Base-by-base conservation (phyloP, 2,113 vertebrate species). In the Tupaia tana region DNA sequence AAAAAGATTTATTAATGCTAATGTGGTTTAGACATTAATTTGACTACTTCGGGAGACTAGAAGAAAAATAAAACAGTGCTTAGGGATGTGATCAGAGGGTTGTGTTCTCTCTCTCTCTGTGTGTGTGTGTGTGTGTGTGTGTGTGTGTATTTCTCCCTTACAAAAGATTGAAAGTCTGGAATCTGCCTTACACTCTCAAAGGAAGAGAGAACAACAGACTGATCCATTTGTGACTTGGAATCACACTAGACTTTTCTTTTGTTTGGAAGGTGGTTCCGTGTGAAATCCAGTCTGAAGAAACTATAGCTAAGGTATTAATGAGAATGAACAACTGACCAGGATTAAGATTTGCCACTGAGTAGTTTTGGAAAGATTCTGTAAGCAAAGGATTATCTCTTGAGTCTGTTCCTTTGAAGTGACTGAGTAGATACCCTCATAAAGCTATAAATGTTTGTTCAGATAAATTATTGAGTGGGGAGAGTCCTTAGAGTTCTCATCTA, bases 371-470 rank as follows among this genome's bases (percentile, higher is more conserved):
- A 25, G 19, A 67, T 74, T 82, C 15, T 31, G 1, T 79, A 83
- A 64, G 25, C 73, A 82, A 63, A 92, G 29, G 27, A 54, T 24
- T 77, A 27, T 66, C 73, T 80, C 71, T 81, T 93, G 29, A 73
- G 58, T 94, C 43, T 89, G 70, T 63, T 89, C n/a, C 19, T 82
- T 77, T 78, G 56, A 94, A n/a, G 43, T 80, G 43, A 77, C 80
- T 73, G 25, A 73, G 24, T 34, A 70, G 84, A 66, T 83, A 43
- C 1, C 20, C 29, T 86, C 31, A 69, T 81, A 6, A 13, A 81
- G 14, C 43, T 73, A 13, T 80, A 86, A 78, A 69, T 90, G 54
- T 91, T 89, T 86, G 8, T 83, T 77, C 63, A 66, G 67, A 79
- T 81, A n/a, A 86, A 80, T 80, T 75, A 77, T 66, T 75, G 52